Conservation (phyloP, 2,888 invertebrate species). For the Cheilosia pagana region DNA sequence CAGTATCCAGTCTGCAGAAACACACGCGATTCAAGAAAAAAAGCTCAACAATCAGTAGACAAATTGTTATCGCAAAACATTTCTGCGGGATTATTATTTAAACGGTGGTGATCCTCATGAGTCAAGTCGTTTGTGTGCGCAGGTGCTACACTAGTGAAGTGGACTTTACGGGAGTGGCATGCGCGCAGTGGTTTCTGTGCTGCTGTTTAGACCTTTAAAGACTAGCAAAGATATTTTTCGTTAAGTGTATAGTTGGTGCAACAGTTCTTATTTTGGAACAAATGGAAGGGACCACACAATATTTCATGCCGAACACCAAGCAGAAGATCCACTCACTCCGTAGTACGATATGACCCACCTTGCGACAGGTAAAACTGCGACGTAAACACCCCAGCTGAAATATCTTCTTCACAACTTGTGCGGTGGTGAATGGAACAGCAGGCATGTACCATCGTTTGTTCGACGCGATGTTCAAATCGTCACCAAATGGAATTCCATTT, state of each 20-base stretch:
- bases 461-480: conserved; percentile 69
- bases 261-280: too few relatives aligned
- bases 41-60: conserved; percentile 69
- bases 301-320: background rate
- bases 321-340: background rate
- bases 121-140: conserved; percentile 32
- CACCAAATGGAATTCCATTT: conserved; percentile 61
- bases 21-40: conserved; percentile 39
- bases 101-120: conserved; percentile 62
- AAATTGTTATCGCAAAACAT: conserved; percentile 73
- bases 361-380: conserved; percentile 3
- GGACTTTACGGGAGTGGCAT: conserved; percentile 12
- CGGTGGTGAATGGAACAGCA: conserved; percentile 69
- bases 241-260: too few relatives aligned
- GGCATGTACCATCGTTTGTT: conserved; percentile 62
- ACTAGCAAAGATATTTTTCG: too few relatives aligned
- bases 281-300: background rate
- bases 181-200: background rate
- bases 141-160: conserved; percentile 1
- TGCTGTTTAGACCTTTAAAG: too few relatives aligned
- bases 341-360: background rate
- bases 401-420: conserved; percentile 65
- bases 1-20: conserved; percentile 36
- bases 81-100: conserved; percentile 72
- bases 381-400: conserved; percentile 17